phyloP scores from a whole-genome alignment of 2,888 invertebrate species.

The Cephus runcator region DNA sequence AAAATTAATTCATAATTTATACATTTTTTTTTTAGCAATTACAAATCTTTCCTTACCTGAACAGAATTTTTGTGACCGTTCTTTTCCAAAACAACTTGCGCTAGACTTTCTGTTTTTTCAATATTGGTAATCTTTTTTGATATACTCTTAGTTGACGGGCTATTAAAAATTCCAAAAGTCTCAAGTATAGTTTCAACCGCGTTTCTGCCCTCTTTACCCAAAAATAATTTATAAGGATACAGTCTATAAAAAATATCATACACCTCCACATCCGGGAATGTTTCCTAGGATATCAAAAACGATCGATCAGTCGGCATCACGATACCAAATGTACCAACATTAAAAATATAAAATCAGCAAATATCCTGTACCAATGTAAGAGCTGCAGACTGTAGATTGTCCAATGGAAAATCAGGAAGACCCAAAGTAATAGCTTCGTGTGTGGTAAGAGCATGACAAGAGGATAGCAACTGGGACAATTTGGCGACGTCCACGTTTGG shows the following conservation, averaged over 20 bases:
- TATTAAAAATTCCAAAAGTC: slow-evolving; percentile 69
- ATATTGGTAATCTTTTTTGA: slow-evolving; percentile 39
- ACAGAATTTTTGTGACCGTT: slow-evolving; percentile 53
- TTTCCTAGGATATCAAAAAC: slow-evolving; percentile 70
- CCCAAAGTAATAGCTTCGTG: slow-evolving; percentile 78
- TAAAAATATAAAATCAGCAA: neutral
- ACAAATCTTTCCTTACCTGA: slow-evolving; percentile 32
- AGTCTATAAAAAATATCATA: slow-evolving; percentile 79
- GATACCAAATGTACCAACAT: neutral
- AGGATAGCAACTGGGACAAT: slow-evolving; percentile 70
- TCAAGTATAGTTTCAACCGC: slow-evolving; percentile 78
- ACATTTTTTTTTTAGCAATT: neutral
- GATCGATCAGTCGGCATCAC: neutral
- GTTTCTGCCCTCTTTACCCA: slow-evolving; percentile 80
- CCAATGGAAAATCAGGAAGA: slow-evolving; percentile 91
- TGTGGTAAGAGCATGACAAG: slow-evolving; percentile 80
- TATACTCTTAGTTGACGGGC: slow-evolving; percentile 10
- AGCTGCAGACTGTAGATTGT: slow-evolving; percentile 77
- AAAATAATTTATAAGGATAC: slow-evolving; percentile 85
- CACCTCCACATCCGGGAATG: slow-evolving; percentile 74
- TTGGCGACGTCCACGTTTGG: slow-evolving; percentile 68
- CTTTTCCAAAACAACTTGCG: slow-evolving; percentile 65
- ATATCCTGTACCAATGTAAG: slow-evolving; percentile 72
- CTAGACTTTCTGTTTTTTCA: slow-evolving; percentile 56
- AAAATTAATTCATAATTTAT: neutral